phyloP scores from a whole-genome alignment of 2,797 vertebrate genomes.

The Lagorchestes hirsutus region DNA sequence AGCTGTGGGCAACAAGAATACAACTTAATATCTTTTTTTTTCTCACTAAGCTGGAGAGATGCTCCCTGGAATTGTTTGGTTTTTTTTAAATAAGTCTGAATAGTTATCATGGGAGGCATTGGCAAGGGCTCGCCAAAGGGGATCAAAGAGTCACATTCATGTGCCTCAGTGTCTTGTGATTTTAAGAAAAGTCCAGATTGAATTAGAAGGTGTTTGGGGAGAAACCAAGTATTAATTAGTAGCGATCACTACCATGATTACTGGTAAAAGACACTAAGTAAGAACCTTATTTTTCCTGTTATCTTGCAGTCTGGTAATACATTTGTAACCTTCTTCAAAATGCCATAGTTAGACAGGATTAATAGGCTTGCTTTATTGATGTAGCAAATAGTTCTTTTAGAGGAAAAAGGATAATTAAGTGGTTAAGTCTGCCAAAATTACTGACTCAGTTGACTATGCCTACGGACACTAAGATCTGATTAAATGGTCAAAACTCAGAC shows the following conservation, averaged over 20 bases:
- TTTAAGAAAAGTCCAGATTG: neutral
- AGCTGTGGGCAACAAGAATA: neutral
- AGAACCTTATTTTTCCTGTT: neutral
- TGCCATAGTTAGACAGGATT: neutral
- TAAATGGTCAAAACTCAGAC: neutral
- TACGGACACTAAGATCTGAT: neutral
- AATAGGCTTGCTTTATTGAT: neutral
- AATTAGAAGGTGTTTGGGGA: neutral
- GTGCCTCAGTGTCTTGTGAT: neutral
- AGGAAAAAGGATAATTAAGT: neutral
- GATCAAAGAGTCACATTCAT: neutral
- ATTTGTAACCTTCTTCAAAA: neutral
- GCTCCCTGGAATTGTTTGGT: neutral
- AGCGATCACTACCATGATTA: neutral
- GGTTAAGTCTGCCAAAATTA: neutral
- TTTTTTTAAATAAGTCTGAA: neutral
- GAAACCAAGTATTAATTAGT: neutral
- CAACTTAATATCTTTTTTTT: neutral
- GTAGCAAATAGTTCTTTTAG: neutral
- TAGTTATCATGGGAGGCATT: neutral
- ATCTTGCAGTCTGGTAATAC: neutral
- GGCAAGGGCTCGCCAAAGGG: neutral
- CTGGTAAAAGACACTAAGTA: neutral
- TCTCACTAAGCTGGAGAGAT: neutral
- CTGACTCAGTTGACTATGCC: neutral